phyloP scores from a whole-genome alignment of 1,140 invertebrate species.

The Chymomyza costata region DNA sequence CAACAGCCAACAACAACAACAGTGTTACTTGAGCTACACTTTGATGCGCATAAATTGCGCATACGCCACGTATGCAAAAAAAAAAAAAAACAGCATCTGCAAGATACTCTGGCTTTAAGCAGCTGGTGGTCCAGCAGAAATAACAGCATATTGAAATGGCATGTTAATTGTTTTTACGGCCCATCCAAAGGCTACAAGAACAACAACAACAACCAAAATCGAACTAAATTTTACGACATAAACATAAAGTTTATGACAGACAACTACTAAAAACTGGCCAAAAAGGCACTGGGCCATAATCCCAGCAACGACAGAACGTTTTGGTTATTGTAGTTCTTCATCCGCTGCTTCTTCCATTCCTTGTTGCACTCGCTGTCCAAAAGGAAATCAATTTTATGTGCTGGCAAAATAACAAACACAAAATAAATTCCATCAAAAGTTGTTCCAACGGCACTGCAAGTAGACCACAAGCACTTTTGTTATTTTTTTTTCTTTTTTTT shows the following conservation, averaged over 20 bases:
- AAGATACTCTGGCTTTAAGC: constrained; percentile 37
- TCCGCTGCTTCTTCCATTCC: too few species aligned
- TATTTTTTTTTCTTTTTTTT: background rate
- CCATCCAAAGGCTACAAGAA: constrained; percentile 37
- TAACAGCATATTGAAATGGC: background rate
- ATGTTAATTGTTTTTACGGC: constrained; percentile 27
- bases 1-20: background rate
- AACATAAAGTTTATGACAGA: constrained; percentile 74
- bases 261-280: constrained; percentile 7
- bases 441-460: too few species aligned
- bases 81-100: constrained; percentile 5
- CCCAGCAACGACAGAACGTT: background rate
- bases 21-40: background rate
- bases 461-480: background rate
- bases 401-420: constrained; percentile 55
- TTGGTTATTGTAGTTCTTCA: too few species aligned
- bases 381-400: constrained; percentile 75
- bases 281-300: too few species aligned
- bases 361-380: constrained; percentile 10
- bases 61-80: constrained; percentile 22
- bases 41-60: constrained; percentile 21
- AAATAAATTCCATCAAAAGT: constrained; percentile 47
- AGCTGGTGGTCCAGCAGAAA: constrained; percentile 35
- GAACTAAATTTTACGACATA: constrained; percentile 72
- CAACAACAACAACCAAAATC: constrained; percentile 45